Percentiles rank a stretch among this genome's conserved stretches.
Evolutionary conservation across 2,888 invertebrate species (phyloP).

Genomic region (Spodoptera exigua): DNA sequence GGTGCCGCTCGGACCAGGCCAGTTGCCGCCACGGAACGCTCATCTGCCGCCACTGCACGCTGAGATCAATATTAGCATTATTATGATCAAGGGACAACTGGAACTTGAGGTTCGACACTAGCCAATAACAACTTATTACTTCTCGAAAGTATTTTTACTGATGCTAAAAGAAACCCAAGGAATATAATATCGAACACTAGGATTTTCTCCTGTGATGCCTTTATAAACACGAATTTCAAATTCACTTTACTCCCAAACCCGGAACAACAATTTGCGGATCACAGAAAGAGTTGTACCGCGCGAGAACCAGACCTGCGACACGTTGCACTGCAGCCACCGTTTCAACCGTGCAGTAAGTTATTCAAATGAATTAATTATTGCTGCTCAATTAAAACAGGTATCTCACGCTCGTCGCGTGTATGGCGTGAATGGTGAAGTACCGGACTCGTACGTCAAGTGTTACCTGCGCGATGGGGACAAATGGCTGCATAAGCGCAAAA

Average conservation of each 20-base stretch:
- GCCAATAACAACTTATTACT: no score
- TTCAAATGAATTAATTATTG: background rate
- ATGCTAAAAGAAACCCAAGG: no score
- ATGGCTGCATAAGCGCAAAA: constrained; percentile 97
- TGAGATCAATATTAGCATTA: constrained; percentile 95
- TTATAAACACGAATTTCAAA: no score
- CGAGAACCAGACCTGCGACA: no score
- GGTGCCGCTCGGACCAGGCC: constrained; percentile 93
- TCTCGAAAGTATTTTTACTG: no score
- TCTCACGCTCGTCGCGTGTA: constrained; percentile 85
- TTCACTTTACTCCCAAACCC: no score
- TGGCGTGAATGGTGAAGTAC: constrained; percentile 91
- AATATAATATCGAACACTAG: no score
- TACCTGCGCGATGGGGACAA: constrained; percentile 96
- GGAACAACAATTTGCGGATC: no score
- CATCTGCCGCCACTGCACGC: constrained; percentile 92
- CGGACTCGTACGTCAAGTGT: constrained; percentile 98
- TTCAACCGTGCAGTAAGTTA: no score
- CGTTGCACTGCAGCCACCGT: no score
- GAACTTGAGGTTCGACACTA: constrained; percentile 92
- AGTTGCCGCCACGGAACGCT: constrained; percentile 94
- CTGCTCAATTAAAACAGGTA: constrained; percentile 66
- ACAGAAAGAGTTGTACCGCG: no score
- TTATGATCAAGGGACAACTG: constrained; percentile 96
- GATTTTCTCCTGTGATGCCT: no score